Base-by-base conservation (phyloP, 2,888 invertebrate species). In the Leptodirus hochenwartii region DNA sequence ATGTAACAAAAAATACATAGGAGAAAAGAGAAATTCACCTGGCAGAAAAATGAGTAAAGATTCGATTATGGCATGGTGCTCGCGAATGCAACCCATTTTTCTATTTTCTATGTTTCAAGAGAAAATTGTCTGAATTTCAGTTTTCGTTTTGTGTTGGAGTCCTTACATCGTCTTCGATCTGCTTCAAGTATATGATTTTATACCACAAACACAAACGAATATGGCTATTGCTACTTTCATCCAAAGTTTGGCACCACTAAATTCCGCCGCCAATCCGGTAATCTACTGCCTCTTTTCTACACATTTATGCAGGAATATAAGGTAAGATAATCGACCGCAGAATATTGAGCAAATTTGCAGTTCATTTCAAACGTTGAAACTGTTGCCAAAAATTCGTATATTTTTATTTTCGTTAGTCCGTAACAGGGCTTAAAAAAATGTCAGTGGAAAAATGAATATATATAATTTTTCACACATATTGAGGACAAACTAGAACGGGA, bases 251-350 rank as follows among this genome's bases (percentile, higher is more conserved):
- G 84, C 90, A 1, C 87, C 90, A 0, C 64, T 93, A 35, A 93
- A 93, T 64, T 87, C 87, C 1, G 91, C 90, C 0, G 90, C 90
- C 32, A 93, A 93, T 59, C 91, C 91, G 1, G 68, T 91, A 45
- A 91, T 93, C 44, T 93, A 90, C 59, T 91, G 90, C 48, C 68
- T 91, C 44, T 93, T 91, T 61, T 90, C 88, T 20, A 87, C 85
- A 28, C 75, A 85, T 43, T 75, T 90, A 43, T 90, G 88, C 56
- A 59, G 81, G 36, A 80, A 82, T 41, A 61, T 90, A 41, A 76
- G 84, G 90, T 87, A 59, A 47, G 49, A 20, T 8, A 20, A 8
- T 20, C 20, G 20, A 8, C n/a, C 20, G 20, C 20, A n/a, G n/a
- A 8, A 20, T 8, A n/a, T 8, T 8, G 8, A n/a, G n/a, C n/a